Evolutionary conservation across 1,140 invertebrate species (phyloP).

Genomic region (Tribolium madens): DNA sequence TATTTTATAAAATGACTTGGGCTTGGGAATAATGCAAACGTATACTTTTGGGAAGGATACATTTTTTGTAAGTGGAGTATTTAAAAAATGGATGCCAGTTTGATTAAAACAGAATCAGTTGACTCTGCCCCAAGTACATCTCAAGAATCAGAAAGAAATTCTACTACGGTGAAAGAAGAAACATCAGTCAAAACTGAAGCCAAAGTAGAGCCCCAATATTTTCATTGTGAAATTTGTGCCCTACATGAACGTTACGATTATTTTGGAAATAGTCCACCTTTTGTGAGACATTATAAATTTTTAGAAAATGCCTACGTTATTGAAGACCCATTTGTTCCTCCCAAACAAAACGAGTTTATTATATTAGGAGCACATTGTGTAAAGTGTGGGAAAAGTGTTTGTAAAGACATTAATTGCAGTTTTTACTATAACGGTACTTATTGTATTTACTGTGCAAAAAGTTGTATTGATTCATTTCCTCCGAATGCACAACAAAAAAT

Average conservation of each 20-base stretch:
- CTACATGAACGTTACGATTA: conserved; percentile 79
- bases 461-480: conserved; percentile 75
- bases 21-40: no score
- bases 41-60: no score
- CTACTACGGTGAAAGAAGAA: conserved; percentile 44
- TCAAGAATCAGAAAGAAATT: neutral
- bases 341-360: conserved; percentile 76
- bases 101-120: conserved; percentile 15
- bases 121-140: neutral
- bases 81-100: no score
- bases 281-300: conserved; percentile 70
- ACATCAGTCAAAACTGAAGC: conserved; percentile 43
- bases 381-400: conserved; percentile 76
- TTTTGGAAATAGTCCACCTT: conserved; percentile 78
- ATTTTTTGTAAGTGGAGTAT: no score
- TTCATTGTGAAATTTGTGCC: conserved; percentile 75
- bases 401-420: conserved; percentile 81
- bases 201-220: conserved; percentile 63
- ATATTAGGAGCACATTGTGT: conserved; percentile 81
- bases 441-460: conserved; percentile 77
- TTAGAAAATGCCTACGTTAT: conserved; percentile 79
- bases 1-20: no score
- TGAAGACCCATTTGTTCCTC: conserved; percentile 84
- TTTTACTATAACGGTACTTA: conserved; percentile 81
- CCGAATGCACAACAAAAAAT: conserved; percentile 59